Base-by-base conservation (phyloP, 2,888 invertebrate genomes). In the Gortyna flavago region DNA sequence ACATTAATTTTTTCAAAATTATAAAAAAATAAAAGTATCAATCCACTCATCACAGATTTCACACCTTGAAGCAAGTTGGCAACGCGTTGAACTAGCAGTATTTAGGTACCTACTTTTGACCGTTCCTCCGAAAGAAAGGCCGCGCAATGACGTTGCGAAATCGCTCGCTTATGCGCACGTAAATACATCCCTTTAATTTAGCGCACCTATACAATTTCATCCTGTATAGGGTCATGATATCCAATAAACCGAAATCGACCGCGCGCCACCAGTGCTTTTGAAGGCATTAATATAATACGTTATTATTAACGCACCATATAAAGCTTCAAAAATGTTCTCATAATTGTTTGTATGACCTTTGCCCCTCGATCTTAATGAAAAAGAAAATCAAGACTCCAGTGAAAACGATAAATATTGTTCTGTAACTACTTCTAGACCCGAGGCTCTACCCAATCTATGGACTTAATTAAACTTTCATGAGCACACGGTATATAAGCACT, bases 391-490 rank as follows among this genome's bases (percentile, higher is more conserved):
- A 54, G n/a, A 59, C 21, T 16, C 25, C 21, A 29, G 9, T 57
- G 9, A 75, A 75, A 16, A 8, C 32, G 38, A 83, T 71, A 73
- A 73, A 67, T 35, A 75, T 70, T 64, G 21, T 32, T 76, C n/a
- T 76, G 51, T 62, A 65, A 72, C 61, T 41, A 21, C 41, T 44
- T 59, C 32, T 32, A 32, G 51, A 32, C 41, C 41, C 0, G 8
- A 59, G 7, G 38, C 35, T 57, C 38, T 21, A 54, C 13, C 44
- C 72, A 83, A 83, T 77, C 54, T 72, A 38, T 35, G n/a, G 70
- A 59, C 75, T 84, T 70, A 86, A 84, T 84, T 70, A 83, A 84
- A 79, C 25, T 75, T 86, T 86, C 79, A 86, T 54, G 65, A 79
- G 44, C 48, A 62, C 54, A 29, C 32, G 16, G 32, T 57, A 71